Base-by-base conservation (phyloP, 2,113 vertebrate genomes). In the Tachysurus fulvidraco region DNA sequence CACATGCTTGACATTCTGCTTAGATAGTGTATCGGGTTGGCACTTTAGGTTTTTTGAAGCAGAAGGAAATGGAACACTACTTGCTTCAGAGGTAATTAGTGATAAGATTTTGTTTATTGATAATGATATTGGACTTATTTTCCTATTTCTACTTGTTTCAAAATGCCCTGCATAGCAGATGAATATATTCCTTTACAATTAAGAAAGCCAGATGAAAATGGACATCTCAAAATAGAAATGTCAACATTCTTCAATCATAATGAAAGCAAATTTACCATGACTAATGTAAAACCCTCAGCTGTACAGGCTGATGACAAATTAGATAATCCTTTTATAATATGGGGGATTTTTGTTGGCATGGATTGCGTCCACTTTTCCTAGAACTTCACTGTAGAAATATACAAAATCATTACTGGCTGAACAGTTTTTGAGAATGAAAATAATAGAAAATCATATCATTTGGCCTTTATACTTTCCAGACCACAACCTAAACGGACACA, bases 1-100 rank as follows among this genome's bases (percentile, higher is more conserved):
- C 50, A 84, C 85, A 57, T 81, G 88, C 85, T 87, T 83, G 60
- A 83, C 82, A 74, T 84, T 84, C 77, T 81, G 13, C 23, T 16
- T 50, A 76, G 86, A 85, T 79, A 87, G 30, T 57, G 60, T 77
- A 19, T 41, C n/a, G 79, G 54, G 8, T 23, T 59, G 25, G 25
- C 16, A 60, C 41, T 52, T 83, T 64, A 30, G 44, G 57, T 65
- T 36, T 46, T 50, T 13, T 30, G 55, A 11, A 46, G 55, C 23
- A 59, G 17, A n/a, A 54, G 62, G 41, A 14, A 84, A 55, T 25
- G 30, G 13, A 74, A 44, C 67, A 59, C 30, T 60, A 7, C 21
- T 84, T 50, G 28, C 41, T 46, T 30, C 54, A 46, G 36, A 50
- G 55, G n/a, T 30, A 62, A 21, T 16, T 54, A 52, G 23, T 52